These are phyloP conservation scores for Xestia rhomboidea DNA, from an alignment of 2,888 invertebrate species.

Conservation along the genomic window DNA sequence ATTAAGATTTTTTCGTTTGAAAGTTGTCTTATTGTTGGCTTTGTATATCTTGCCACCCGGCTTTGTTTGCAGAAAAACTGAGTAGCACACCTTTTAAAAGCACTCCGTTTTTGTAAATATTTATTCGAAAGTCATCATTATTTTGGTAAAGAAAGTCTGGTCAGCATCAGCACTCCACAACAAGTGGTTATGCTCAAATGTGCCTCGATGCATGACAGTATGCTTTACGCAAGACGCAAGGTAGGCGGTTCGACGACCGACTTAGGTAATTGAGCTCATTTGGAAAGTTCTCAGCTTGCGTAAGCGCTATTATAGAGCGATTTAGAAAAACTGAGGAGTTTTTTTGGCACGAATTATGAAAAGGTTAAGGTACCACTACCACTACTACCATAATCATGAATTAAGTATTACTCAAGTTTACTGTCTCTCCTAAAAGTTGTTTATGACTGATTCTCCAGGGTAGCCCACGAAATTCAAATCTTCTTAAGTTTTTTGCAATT, in stretches of 20 bases:
- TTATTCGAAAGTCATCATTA: constrained; percentile 5
- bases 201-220: constrained; percentile 52
- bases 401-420: too few relatives aligned
- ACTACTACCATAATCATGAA: too few relatives aligned
- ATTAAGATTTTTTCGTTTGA: too few relatives aligned
- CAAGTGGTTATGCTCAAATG: constrained; percentile 41
- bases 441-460: too few relatives aligned
- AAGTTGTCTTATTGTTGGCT: too few relatives aligned
- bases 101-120: not conserved
- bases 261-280: constrained; percentile 56
- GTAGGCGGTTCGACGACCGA: constrained; percentile 53
- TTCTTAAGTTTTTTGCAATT: too few relatives aligned
- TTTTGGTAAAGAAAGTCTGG: constrained; percentile 33
- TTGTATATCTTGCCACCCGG: not conserved
- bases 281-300: constrained; percentile 55
- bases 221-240: constrained; percentile 41
- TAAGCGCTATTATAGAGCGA: constrained; percentile 26
- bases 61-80: not conserved
- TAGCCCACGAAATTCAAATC: too few relatives aligned
- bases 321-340: constrained; percentile 12
- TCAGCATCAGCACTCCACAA: constrained; percentile 23
- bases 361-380: too few relatives aligned
- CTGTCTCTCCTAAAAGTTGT: too few relatives aligned
- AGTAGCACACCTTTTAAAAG: not conserved
- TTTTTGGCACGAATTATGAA: not conserved